Percentiles rank a stretch among this genome's conserved stretches.
phyloP scores from a whole-genome alignment of 1,140 invertebrate genomes.

The Nilaparvata lugens region DNA sequence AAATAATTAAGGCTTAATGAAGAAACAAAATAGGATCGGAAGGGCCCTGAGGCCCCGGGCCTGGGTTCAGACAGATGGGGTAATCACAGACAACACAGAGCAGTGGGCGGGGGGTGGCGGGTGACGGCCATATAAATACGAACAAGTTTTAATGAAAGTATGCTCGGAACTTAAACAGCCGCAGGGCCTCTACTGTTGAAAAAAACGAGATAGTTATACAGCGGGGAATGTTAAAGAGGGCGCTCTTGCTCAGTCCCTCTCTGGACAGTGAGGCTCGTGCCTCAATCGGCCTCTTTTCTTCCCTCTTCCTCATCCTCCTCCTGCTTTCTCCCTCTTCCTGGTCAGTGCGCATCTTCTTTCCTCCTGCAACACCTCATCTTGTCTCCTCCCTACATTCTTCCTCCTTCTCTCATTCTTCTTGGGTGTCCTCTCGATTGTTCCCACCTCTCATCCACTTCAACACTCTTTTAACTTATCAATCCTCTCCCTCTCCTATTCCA shows the following conservation, averaged over 20 bases:
- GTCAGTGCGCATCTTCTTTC: too few relatives aligned
- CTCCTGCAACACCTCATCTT: not conserved
- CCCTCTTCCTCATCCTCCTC: not conserved
- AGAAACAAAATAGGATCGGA: too few relatives aligned
- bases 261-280: not conserved
- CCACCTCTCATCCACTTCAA: conserved; percentile 6
- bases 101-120: too few relatives aligned
- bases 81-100: too few relatives aligned
- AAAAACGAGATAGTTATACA: not conserved
- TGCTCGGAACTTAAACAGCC: not conserved
- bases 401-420: not conserved
- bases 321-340: too few relatives aligned
- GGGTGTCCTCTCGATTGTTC: not conserved
- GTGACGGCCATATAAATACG: not conserved
- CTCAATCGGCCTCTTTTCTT: not conserved
- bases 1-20: too few relatives aligned
- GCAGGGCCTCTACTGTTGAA: not conserved
- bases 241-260: too few relatives aligned
- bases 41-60: too few relatives aligned
- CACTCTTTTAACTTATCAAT: not conserved
- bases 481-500: not conserved
- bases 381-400: not conserved
- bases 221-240: not conserved
- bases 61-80: too few relatives aligned
- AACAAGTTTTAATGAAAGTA: not conserved